phyloP scores from a whole-genome alignment of 2,888 invertebrate genomes.

The Sminthurinus aureus region DNA sequence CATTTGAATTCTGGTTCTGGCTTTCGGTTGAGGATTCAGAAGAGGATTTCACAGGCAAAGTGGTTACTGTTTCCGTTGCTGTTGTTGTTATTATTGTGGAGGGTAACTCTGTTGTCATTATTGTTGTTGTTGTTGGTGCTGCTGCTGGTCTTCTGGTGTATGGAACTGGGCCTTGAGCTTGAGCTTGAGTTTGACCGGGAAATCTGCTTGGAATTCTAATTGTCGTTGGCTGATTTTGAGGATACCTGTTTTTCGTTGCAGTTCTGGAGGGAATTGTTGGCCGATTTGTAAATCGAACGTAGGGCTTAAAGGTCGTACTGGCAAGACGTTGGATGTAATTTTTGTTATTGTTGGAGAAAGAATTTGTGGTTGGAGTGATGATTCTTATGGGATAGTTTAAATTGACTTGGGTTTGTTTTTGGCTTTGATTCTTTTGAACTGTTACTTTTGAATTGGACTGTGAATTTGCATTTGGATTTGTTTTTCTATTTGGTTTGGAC shows the following conservation, averaged over 20 bases:
- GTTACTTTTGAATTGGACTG: not conserved
- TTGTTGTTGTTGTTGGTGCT: not conserved
- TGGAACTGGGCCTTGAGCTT: not conserved
- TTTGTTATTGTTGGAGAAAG: not conserved
- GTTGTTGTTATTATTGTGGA: conserved; percentile 24
- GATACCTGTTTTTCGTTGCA: too few relatives aligned
- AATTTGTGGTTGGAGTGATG: not conserved
- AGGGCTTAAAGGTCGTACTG: not conserved
- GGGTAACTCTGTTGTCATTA: conserved; percentile 8
- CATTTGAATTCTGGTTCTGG: not conserved
- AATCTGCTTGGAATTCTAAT: too few relatives aligned
- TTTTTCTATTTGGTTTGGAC: not conserved
- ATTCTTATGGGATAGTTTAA: not conserved
- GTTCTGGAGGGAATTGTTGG: not conserved
- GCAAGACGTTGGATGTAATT: not conserved
- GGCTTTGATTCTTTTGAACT: not conserved
- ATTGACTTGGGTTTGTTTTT: not conserved
- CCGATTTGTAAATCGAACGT: not conserved
- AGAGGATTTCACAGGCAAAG: not conserved
- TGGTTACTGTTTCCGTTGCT: conserved; percentile 21
- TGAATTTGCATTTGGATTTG: not conserved
- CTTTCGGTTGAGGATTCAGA: conserved; percentile 14
- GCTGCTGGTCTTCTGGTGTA: not conserved
- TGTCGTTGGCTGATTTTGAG: too few relatives aligned
- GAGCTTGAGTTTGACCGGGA: too few relatives aligned